Base-by-base conservation (phyloP, 2,888 invertebrate genomes). In the Acleris literana region DNA sequence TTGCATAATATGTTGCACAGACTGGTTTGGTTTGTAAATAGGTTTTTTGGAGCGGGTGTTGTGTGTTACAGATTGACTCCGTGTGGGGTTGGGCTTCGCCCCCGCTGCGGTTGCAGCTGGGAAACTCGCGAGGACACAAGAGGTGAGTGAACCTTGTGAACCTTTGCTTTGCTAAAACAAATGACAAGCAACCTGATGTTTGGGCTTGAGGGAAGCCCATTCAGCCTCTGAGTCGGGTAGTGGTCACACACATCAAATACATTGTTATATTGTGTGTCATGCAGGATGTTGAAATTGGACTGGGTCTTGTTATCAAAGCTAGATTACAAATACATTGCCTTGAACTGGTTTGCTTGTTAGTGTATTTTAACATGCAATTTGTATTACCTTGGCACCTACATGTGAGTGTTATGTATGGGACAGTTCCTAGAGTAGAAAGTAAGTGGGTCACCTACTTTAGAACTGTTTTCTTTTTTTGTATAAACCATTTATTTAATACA, bases 41-140 rank as follows among this genome's bases (percentile, higher is more conserved):
- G 58, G 62, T 52, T 57, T 66, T 66, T 61, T 63, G 22, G 55
- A 63, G 81, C 79, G 76, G 74, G 72, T 76, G 75, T 74, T 78
- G 74, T 79, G 81, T 87, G 80, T 94, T 94, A 78, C 93, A 97
- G 97, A 97, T 97, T 96, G 97, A 97, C 95, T 96, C 96, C 93
- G 97, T 96, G 97, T 97, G 97, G 97, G 97, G 97, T 92, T 97
- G 97, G 97, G 96, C 96, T 94, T 97, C 97, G 94, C 97, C 96
- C 95, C 96, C 96, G 94, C 95, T 96, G 94, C 95, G 96, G 82
- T 93, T 96, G 92, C 96, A 96, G 93, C 93, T 95, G 94, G 94
- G 94, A 85, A 94, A 94, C 90, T 93, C 94, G 84, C 92, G 92
- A 80, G 91, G 87, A 75, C 91, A 86, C 78, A 92, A 92, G 75